Conservation (phyloP, 2,113 vertebrate species). For the Bubo scandiacus region DNA sequence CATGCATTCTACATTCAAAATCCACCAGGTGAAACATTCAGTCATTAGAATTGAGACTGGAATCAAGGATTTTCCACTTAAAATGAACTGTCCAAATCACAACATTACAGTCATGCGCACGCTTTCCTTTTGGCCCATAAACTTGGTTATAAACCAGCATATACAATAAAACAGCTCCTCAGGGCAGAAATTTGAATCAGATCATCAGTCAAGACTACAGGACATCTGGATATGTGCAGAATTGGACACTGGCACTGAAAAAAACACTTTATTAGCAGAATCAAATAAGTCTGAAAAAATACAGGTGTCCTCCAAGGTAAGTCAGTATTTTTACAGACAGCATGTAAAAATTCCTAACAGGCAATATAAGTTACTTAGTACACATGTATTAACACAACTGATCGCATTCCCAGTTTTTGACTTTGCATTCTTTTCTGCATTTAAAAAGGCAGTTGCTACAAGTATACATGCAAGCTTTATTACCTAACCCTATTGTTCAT, state of each 20-base stretch:
- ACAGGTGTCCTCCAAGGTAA: background rate
- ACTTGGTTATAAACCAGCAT: background rate
- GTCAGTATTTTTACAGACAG: background rate
- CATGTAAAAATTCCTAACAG: background rate
- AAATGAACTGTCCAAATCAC: background rate
- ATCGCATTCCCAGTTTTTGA: background rate
- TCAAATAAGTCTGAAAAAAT: background rate
- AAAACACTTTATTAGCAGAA: background rate
- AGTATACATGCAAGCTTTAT: background rate
- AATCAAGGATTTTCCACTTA: background rate
- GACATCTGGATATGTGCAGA: background rate
- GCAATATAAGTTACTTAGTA: background rate
- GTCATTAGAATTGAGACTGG: background rate
- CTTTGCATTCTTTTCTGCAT: background rate
- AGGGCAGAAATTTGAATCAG: background rate
- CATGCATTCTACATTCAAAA: background rate
- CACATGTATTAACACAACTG: background rate
- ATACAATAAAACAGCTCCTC: background rate
- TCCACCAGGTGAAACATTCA: background rate
- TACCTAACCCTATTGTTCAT: background rate
- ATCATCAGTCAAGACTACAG: background rate
- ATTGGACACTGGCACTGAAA: background rate
- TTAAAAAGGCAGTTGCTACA: background rate
- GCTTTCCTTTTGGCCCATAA: background rate
- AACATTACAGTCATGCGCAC: background rate